Conservation (phyloP, 92 coral and sea anemone genomes). For the Montipora capitata region DNA sequence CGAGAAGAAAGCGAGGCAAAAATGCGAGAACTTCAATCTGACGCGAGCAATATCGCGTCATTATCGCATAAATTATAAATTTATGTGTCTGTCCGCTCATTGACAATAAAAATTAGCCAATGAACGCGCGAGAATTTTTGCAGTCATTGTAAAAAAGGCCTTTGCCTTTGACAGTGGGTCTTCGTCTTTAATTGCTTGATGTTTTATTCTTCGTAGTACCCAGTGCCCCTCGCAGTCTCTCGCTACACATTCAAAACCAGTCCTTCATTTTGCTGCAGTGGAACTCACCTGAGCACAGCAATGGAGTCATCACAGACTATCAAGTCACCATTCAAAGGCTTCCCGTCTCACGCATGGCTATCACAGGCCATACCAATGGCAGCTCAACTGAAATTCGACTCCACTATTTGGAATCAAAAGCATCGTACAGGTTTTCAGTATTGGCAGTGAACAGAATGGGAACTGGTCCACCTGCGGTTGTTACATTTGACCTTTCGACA, state of each 20-base stretch:
- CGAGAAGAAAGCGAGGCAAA: no score
- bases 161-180: no score
- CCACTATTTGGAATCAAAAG: constrained; percentile 64
- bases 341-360: constrained; percentile 35
- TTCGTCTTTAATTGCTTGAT: not conserved
- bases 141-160: no score
- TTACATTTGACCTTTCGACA: constrained; percentile 81
- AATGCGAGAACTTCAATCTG: no score
- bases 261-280: constrained; percentile 79
- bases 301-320: constrained; percentile 82
- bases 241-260: constrained; percentile 77
- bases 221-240: constrained; percentile 81
- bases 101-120: no score
- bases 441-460: constrained; percentile 92
- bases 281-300: constrained; percentile 81
- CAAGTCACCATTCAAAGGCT: constrained; percentile 71
- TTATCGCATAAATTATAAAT: no score
- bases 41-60: no score
- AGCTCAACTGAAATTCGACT: constrained; percentile 71
- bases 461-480: constrained; percentile 91
- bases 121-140: no score
- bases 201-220: constrained; percentile 75
- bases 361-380: constrained; percentile 51
- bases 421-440: constrained; percentile 87
- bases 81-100: no score